Conservation (phyloP, 2,113 vertebrate species). For the Anarhynchus alexandrinus region DNA sequence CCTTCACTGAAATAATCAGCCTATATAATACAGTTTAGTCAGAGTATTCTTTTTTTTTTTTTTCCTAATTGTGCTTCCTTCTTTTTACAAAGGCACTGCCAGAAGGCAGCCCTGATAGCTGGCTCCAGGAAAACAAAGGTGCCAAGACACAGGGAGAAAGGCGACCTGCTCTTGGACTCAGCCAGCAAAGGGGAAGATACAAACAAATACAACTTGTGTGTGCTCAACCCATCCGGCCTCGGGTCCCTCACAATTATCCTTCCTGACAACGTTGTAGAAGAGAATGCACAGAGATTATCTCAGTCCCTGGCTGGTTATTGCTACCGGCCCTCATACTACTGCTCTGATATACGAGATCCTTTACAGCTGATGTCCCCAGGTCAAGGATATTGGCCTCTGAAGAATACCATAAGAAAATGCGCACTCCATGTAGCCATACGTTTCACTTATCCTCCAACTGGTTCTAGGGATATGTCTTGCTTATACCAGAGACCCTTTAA, state of each 20-base stretch:
- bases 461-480: neutral
- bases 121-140: neutral
- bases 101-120: neutral
- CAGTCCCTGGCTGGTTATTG: neutral
- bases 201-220: neutral
- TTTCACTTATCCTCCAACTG: neutral
- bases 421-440: neutral
- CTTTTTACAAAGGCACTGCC: neutral
- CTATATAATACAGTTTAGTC: neutral
- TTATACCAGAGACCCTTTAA: neutral
- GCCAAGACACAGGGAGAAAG: neutral
- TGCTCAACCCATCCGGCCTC: neutral
- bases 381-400: neutral
- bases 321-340: neutral
- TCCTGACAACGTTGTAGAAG: neutral
- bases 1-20: neutral
- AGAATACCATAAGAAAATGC: neutral
- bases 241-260: neutral
- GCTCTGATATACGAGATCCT: neutral
- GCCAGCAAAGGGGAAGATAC: neutral
- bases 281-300: neutral
- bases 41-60: neutral
- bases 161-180: neutral
- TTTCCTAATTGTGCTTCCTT: neutral
- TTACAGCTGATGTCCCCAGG: neutral